phyloP scores from a whole-genome alignment of 2,113 vertebrate genomes.

The Archocentrus centrarchus region DNA sequence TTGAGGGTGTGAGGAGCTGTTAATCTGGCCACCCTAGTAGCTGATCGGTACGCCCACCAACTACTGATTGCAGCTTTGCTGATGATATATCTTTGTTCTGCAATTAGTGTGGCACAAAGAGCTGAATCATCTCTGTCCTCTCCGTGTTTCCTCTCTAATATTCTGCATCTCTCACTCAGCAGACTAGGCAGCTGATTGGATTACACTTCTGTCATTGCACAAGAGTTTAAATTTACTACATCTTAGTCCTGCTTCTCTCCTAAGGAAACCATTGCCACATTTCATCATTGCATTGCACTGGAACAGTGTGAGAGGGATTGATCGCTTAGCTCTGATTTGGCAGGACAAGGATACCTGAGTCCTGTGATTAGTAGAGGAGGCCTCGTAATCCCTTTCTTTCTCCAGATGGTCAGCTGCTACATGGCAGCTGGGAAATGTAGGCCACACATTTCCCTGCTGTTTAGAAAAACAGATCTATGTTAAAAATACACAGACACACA shows the following conservation, averaged over 20 bases:
- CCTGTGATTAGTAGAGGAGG: conserved; percentile 44
- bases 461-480: background rate
- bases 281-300: background rate
- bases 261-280: conserved; percentile 6
- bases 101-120: conserved; percentile 15
- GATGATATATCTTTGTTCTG: conserved; percentile 12
- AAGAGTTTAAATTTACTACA: conserved; percentile 17
- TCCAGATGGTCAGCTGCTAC: conserved; percentile 37
- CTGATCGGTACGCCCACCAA: background rate
- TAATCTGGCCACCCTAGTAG: background rate
- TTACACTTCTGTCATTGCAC: conserved; percentile 22
- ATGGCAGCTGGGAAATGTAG: conserved; percentile 57
- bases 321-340: conserved; percentile 6
- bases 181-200: conserved; percentile 24
- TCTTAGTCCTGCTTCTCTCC: background rate
- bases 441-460: background rate
- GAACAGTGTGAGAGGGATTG: conserved; percentile 7
- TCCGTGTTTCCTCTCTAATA: background rate
- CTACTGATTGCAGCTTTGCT: conserved; percentile 2
- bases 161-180: conserved; percentile 15
- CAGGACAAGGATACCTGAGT: conserved; percentile 17
- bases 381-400: conserved; percentile 59
- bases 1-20: background rate
- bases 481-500: background rate
- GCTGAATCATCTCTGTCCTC: background rate